Evolutionary conservation across 2,888 invertebrate genomes (phyloP), one percentile per base, ranked within the genome.

Genomic region (Siphonodentalium dalli): DNA sequence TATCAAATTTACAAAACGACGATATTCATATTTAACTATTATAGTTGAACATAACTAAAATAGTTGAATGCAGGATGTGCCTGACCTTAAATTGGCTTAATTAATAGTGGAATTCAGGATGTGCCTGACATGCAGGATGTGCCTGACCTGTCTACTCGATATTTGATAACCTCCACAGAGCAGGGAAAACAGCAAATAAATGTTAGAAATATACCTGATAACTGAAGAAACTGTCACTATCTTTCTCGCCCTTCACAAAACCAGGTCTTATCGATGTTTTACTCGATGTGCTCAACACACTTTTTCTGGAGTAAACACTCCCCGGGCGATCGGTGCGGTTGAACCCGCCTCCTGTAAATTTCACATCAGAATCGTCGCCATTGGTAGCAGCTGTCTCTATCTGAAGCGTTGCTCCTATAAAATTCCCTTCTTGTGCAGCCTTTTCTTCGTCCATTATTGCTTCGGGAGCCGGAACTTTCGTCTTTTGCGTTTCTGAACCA

Each of bases 381-480:
- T 55, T 54, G 8, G 41, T 50, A 8, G 46, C 52, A 2, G 54
- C 60, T 20, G 57, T 68, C 35, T 51, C 61, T 39, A 72, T 67
- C 42, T 72, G 66, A 13, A 74, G 44, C 1, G 74, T 74, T 41
- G 74, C 74, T 27, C 71, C 71, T 15, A 63, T 57, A 57, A 74
- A 74, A 31, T 67, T 61, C 11, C 64, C 66, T 28, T 65, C 66
- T 13, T 65, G 63, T 15, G 62, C 61, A 6, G 43, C 39, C 46
- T 63, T 71, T 42, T 72, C 72, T 49, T 74, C 74, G 6, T 72
- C 72, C 5, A 71, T 54, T 20, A 64, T 61, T 21, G 48, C 40
- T 3, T 66, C 65, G 20, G 59, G 41, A 1, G 45, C 37, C n/a
- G 41, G 42, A 18, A 33, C 34, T 20, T 43, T 46, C 43, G 38